Conservation (phyloP, 2,113 vertebrate species). For the Nesospiza acunhae region DNA sequence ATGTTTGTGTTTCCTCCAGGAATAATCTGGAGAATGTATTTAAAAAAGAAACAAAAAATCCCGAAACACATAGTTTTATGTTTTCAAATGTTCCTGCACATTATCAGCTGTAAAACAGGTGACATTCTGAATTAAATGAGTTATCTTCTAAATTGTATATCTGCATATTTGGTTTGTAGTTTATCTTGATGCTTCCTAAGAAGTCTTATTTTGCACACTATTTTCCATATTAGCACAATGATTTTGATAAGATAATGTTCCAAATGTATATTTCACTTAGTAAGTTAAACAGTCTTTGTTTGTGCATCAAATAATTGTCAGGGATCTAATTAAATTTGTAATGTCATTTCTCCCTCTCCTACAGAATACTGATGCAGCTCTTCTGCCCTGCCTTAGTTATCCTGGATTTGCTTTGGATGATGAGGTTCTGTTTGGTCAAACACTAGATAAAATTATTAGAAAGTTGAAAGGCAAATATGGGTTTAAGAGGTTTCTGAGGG, state of each 20-base stretch:
- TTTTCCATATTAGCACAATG: not conserved
- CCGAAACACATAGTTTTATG: not conserved
- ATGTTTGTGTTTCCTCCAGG: not conserved
- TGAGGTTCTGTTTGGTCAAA: constrained; percentile 90
- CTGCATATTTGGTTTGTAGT: not conserved
- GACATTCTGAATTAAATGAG: not conserved
- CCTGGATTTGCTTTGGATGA: constrained; percentile 96
- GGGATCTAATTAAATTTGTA: not conserved
- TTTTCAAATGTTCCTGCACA: not conserved
- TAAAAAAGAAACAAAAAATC: not conserved
- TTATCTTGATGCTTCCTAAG: not conserved
- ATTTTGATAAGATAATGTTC: not conserved
- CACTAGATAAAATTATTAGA: constrained; percentile 91
- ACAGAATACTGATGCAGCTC: constrained; percentile 94
- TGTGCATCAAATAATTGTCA: not conserved
- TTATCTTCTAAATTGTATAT: not conserved
- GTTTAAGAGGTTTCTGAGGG: constrained; percentile 93
- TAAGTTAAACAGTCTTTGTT: not conserved
- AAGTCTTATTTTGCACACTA: not conserved
- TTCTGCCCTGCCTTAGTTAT: constrained; percentile 94
- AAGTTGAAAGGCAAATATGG: constrained; percentile 93
- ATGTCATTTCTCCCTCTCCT: not conserved
- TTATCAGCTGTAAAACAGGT: not conserved
- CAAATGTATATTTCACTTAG: not conserved
- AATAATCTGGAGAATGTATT: not conserved